A percentile compares a stretch with the other conserved stretches of the same genome.
Conservation (phyloP, 2,888 invertebrate species). For the Resseliella maxima region DNA sequence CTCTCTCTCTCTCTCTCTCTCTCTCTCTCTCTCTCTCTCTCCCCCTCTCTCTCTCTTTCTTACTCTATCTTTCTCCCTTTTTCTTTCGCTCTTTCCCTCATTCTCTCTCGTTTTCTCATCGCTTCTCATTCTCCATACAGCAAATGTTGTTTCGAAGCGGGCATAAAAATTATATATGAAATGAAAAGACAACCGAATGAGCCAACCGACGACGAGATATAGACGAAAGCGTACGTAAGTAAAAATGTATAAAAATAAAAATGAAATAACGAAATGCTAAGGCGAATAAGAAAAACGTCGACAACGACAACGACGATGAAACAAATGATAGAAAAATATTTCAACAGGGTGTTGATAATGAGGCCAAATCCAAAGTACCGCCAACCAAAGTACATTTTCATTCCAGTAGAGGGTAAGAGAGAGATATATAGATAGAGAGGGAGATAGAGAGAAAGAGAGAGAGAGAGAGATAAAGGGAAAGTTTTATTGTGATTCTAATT, state of each 20-base stretch:
- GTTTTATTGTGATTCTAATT: no score
- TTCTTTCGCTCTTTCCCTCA: neutral
- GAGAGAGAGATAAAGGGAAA: neutral
- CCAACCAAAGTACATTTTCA: no score
- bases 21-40: no score
- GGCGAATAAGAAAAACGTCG: conserved; percentile 54
- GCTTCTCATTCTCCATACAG: neutral
- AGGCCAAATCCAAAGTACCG: no score
- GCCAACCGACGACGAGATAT: neutral
- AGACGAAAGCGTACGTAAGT: conserved; percentile 38
- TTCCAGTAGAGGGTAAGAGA: no score
- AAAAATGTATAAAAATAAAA: conserved; percentile 49
- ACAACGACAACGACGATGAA: conserved; percentile 44
- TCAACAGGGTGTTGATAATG: neutral
- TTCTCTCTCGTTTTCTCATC: neutral
- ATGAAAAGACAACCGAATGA: conserved; percentile 16
- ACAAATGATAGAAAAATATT: conserved; percentile 54
- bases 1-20: no score
- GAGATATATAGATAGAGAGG: neutral
- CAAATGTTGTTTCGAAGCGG: neutral
- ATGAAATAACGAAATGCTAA: conserved; percentile 54
- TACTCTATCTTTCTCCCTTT: no score
- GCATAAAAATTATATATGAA: conserved; percentile 35
- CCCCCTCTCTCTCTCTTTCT: no score
- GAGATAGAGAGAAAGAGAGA: no score